Percentiles rank a stretch among this genome's conserved stretches.
Conservation (phyloP, 30 jellyfish, hydroid and myxozoan genomes). For the Chironex yamaguchii region DNA sequence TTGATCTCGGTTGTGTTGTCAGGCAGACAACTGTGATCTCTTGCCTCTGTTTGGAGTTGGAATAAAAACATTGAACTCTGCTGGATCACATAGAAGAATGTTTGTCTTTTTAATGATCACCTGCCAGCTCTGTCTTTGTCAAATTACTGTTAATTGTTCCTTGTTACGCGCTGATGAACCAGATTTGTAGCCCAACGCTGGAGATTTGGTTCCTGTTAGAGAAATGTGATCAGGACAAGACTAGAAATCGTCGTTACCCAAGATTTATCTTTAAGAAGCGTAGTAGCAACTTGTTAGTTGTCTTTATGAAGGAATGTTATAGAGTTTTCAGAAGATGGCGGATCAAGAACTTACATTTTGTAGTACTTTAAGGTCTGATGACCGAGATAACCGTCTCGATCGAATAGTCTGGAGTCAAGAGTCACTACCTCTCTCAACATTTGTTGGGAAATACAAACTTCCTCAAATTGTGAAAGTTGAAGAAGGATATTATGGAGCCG, state of each 20-base stretch:
- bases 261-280: too few relatives aligned
- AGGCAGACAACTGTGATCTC: too few relatives aligned
- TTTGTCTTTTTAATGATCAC: not conserved
- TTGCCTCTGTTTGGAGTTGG: too few relatives aligned
- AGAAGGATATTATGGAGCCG: conserved; percentile 88
- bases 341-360: not conserved
- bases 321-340: not conserved
- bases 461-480: conserved; percentile 92
- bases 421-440: conserved; percentile 68
- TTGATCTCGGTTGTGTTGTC: too few relatives aligned
- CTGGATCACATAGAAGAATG: not conserved
- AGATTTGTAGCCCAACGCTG: too few relatives aligned
- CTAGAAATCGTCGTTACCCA: too few relatives aligned
- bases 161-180: not conserved
- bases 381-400: not conserved
- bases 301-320: too few relatives aligned
- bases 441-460: conserved; percentile 64
- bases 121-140: not conserved
- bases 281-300: too few relatives aligned
- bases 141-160: too few relatives aligned
- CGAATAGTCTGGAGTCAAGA: conserved; percentile 77
- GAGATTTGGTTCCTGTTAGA: too few relatives aligned
- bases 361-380: too few relatives aligned
- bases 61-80: not conserved
- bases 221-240: too few relatives aligned